Evolutionary conservation across 2,888 invertebrate genomes (phyloP), one percentile per base, ranked within the genome.

Genomic region (Theodoxus fluviatilis): DNA sequence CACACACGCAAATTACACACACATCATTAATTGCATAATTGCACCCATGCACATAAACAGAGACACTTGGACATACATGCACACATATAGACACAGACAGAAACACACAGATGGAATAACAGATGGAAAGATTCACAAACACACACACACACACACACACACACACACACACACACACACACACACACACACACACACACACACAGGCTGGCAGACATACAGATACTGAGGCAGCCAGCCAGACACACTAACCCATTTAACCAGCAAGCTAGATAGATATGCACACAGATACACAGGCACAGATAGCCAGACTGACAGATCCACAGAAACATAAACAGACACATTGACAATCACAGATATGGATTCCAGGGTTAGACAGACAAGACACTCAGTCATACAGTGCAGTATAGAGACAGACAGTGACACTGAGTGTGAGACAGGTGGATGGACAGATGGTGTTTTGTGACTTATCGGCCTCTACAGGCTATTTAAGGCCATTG

Each of bases 151-250:
- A 52, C n/a, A 18, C 52, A 52, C n/a, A 25, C 52, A 52, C n/a
- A 25, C 52, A 52, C n/a, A 52, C 52, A 52, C n/a, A 52, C 52
- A 52, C n/a, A 52, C 52, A 52, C n/a, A 52, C 52, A 52, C n/a
- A 52, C n/a, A 52, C n/a, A 52, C n/a, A 52, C n/a, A 52, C n/a
- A 52, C n/a, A 52, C n/a, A 52, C n/a, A 52, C n/a, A 52, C n/a
- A 52, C n/a, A 52, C n/a, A 52, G n/a, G 25, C n/a, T 22, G 4
- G 25, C n/a, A 52, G n/a, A 52, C n/a, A 52, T 25, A 52, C 52
- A 52, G n/a, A 52, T 18, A 52, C 52, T 22, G n/a, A 18, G n/a
- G 25, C n/a, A 52, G n/a, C 18, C 52, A 18, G n/a, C 18, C n/a
- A 18, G n/a, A 52, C n/a, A 18, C 52, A 52, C 52, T 6, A n/a